These are phyloP conservation scores for Crematogaster levior DNA, from an alignment of 2,888 invertebrate genomes.

Conservation along the genomic window DNA sequence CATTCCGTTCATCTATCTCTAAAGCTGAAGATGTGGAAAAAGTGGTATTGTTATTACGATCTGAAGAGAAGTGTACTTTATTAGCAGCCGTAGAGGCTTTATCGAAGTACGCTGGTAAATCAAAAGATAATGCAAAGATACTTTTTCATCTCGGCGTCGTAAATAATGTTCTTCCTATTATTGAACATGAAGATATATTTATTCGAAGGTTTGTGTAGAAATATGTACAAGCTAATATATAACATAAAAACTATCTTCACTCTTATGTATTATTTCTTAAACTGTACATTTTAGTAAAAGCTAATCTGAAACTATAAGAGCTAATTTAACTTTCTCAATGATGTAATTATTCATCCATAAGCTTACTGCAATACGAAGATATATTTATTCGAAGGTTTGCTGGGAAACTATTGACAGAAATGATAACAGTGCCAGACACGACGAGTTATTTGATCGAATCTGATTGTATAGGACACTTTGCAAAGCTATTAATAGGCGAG, in stretches of 20 bases:
- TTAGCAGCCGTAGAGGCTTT: conserved; percentile 85
- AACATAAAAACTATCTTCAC: too few species aligned
- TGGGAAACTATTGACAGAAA: conserved; percentile 87
- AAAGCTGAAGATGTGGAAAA: conserved; percentile 78
- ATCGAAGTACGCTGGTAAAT: conserved; percentile 86
- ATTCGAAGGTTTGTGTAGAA: conserved; percentile 75
- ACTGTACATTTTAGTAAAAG: too few species aligned
- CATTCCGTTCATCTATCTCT: conserved; percentile 75
- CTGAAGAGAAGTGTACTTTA: conserved; percentile 82
- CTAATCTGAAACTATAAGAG: not conserved
- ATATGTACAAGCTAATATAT: not conserved
- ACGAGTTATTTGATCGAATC: conserved; percentile 86
- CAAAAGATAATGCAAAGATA: conserved; percentile 71
- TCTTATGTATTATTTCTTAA: too few species aligned
- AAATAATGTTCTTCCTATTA: conserved; percentile 74
- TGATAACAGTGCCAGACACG: conserved; percentile 86
- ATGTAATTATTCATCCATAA: not conserved
- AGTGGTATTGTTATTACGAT: conserved; percentile 78
- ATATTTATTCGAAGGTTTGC: too few species aligned
- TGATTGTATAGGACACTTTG: conserved; percentile 85
- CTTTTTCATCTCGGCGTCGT: conserved; percentile 78
- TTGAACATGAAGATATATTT: conserved; percentile 79
- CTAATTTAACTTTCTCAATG: not conserved
- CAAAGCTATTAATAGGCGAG: conserved; percentile 85
- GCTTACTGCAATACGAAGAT: not conserved